phyloP scores from a whole-genome alignment of 2,113 vertebrate species.

The Pelecanoides urinatrix region DNA sequence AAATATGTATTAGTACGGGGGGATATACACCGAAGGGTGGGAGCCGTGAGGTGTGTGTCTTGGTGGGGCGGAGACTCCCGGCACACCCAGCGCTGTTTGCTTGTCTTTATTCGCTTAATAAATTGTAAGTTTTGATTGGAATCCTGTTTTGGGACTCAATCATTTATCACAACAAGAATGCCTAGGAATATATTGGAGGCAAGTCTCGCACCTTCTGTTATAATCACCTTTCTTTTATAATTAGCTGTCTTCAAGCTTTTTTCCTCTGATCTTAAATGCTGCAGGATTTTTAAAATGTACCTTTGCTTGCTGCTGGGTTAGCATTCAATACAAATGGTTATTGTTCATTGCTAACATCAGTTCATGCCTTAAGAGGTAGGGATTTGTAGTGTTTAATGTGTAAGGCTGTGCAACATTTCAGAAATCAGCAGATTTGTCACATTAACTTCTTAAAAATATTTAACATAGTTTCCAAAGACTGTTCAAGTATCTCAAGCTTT shows the following conservation, averaged over 20 bases:
- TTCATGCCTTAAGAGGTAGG: not conserved
- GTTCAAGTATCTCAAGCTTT: slow-evolving; percentile 5
- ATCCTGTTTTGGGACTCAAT: too few species aligned
- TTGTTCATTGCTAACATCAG: not conserved
- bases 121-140: too few species aligned
- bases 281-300: not conserved
- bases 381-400: not conserved
- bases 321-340: not conserved
- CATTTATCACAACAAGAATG: too few species aligned
- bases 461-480: slow-evolving; percentile 40
- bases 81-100: too few species aligned
- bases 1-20: too few species aligned
- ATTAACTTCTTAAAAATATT: slow-evolving; percentile 42
- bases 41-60: too few species aligned
- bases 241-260: not conserved
- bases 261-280: not conserved
- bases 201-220: not conserved
- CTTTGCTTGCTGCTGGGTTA: not conserved
- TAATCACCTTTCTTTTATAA: not conserved
- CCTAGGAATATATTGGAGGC: not conserved
- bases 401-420: not conserved
- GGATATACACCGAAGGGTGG: too few species aligned
- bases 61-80: too few species aligned
- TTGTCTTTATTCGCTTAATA: too few species aligned
- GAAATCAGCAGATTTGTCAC: slow-evolving; percentile 32